These are phyloP conservation scores for Chrysocyon brachyurus DNA, from an alignment of 2,797 vertebrate genomes.

Conservation along the genomic window DNA sequence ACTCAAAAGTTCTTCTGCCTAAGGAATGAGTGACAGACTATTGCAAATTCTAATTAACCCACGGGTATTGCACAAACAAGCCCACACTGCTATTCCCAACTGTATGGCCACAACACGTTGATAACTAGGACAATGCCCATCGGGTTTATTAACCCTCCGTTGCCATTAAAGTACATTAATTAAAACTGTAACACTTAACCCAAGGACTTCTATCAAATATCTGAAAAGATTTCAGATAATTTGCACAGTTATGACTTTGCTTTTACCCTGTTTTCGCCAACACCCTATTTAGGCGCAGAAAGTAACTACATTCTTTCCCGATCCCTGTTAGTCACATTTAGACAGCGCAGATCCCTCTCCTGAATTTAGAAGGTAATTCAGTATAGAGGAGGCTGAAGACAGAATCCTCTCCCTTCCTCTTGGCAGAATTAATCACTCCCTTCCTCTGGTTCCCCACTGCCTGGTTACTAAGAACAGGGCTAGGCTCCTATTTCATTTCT, in stretches of 20 bases:
- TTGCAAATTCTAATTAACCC: conserved; percentile 6
- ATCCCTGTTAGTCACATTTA: background rate
- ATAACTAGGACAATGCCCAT: conserved; percentile 53
- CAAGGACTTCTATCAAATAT: conserved; percentile 41
- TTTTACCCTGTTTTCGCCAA: conserved; percentile 28
- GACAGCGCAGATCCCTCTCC: background rate
- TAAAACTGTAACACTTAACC: conserved; percentile 25
- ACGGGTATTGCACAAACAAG: background rate
- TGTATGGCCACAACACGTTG: conserved; percentile 26
- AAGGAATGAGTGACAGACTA: background rate
- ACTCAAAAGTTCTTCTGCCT: background rate
- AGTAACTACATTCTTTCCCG: background rate
- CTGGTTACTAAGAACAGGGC: background rate
- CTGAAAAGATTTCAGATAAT: conserved; percentile 10
- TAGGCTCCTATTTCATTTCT: background rate
- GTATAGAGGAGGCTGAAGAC: background rate
- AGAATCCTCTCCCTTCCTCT: conserved; percentile 19
- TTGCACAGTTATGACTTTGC: conserved; percentile 24
- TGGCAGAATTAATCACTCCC: conserved; percentile 3
- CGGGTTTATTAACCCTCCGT: conserved; percentile 59
- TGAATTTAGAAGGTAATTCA: conserved; percentile 32
- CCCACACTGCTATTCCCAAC: background rate
- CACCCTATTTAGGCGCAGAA: background rate
- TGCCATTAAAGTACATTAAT: conserved; percentile 65
- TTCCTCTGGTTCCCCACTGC: conserved; percentile 17